Conservation (phyloP, 2,797 vertebrate genomes). For the Halcyon badia region DNA sequence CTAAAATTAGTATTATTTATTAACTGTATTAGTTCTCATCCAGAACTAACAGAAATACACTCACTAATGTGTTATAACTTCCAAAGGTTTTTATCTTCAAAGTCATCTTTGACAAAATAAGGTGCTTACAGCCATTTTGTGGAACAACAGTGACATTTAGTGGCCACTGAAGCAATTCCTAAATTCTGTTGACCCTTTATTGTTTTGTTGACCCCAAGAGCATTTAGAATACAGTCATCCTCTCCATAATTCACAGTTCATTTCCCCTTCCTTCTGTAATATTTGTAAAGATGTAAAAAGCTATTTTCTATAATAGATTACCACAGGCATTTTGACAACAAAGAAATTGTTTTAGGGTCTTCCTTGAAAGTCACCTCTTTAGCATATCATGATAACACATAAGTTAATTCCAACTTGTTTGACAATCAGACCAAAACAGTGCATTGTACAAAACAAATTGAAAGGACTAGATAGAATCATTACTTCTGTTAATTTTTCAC, state of each 20-base stretch:
- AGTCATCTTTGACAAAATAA: neutral
- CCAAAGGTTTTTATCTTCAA: neutral
- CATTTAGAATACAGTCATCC: fast-evolving
- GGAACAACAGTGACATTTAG: slow-evolving; percentile 68
- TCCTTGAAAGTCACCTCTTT: neutral
- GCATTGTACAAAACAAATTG: neutral
- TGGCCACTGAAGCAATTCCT: slow-evolving; percentile 18
- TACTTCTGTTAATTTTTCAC: neutral
- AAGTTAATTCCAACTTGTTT: neutral
- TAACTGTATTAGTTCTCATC: neutral
- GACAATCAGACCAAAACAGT: neutral
- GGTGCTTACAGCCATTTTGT: neutral
- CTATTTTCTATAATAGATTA: neutral
- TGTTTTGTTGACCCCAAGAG: fast-evolving
- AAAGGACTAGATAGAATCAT: neutral
- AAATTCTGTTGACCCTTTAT: neutral
- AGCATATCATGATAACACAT: neutral
- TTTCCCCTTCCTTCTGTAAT: neutral
- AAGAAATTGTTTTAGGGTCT: neutral
- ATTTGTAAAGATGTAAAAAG: neutral
- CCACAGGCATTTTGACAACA: neutral
- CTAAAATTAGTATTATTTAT: neutral
- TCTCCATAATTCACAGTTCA: neutral
- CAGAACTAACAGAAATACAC: neutral
- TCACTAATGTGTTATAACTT: neutral